Conservation (phyloP, 92 coral and sea anemone species). For the Phenganax subtilis region DNA sequence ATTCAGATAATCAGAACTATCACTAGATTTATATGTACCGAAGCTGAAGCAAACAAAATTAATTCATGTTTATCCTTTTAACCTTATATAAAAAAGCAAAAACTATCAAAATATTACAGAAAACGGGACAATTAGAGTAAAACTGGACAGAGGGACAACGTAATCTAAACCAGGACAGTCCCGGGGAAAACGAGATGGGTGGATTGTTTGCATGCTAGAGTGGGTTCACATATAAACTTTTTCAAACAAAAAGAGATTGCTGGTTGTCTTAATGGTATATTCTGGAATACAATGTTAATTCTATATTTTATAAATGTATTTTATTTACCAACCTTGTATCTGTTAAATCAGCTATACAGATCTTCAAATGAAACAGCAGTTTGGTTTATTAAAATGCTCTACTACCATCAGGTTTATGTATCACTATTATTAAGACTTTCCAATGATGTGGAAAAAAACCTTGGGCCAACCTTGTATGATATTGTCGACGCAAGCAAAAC, state of each 20-base stretch:
- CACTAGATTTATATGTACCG: too few relatives aligned
- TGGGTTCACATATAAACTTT: constrained; percentile 12
- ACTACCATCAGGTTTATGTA: neutral
- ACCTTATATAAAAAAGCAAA: too few relatives aligned
- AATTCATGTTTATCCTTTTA: too few relatives aligned
- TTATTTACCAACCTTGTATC: constrained; percentile 18
- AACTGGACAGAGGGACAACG: neutral
- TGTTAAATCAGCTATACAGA: neutral
- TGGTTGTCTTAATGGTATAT: constrained; percentile 5
- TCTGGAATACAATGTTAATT: constrained; percentile 25
- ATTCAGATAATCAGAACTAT: too few relatives aligned
- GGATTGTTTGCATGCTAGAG: neutral
- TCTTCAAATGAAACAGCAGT: neutral
- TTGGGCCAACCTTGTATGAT: constrained; percentile 19
- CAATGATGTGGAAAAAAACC: constrained; percentile 28
- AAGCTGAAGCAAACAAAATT: too few relatives aligned
- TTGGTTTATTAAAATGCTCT: neutral
- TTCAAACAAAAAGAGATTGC: constrained; percentile 11
- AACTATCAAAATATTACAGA: neutral
- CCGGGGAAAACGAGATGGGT: neutral
- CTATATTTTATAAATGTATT: constrained; percentile 14
- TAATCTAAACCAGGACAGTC: neutral
- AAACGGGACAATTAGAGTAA: neutral
- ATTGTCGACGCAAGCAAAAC: constrained; percentile 11
- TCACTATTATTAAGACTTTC: neutral